Base-by-base conservation (phyloP, 2,113 vertebrate species). In the Ahaetulla prasina region DNA sequence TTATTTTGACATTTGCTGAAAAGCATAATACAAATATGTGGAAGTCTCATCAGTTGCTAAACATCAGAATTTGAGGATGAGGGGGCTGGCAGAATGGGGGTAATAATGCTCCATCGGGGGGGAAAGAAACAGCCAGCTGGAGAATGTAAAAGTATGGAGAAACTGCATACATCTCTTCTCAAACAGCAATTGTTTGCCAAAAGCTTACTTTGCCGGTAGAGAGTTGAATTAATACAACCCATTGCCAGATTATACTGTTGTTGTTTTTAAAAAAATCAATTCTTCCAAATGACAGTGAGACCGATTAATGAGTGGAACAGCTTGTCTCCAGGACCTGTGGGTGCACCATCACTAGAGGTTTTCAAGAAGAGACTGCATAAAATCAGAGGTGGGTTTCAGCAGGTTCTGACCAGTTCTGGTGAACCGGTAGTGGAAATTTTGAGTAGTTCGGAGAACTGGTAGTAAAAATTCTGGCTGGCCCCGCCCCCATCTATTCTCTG, bases 111-210 rank as follows among this genome's bases (percentile, higher is more conserved):
- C 96, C 18, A 22, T 95, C 95, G 97, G 57, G 57, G 2, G 49
- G 12, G 2, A 0, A 2, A 23, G 95, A 95, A 95, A 55, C 43
- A 96, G n/a, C n/a, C 95, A 88, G n/a, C 10, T 14, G 27, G n/a
- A 35, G n/a, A 88, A 23, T n/a, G 10, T 30, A 52, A 88, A 95
- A 97, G 96, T 95, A 94, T 96, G 45, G 92, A 89, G 92, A 95
- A 96, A 96, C 94, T 94, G 94, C 95, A 95, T 94, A 95, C 97
- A 97, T 97, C 96, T 97, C 96, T 95, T 97, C 52, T 0, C 92
- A 94, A 95, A 88, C 92, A 87, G 93, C 94, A 95, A 90, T 95
- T 95, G 95, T 95, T 94, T 4, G 93, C n/a, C 0, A 0, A 93
- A 92, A 96, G 87, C 93, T 2, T 90, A 94, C 95, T 95, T 94